Base-by-base conservation (phyloP, 1,140 invertebrate genomes). In the Tribolium castaneum region DNA sequence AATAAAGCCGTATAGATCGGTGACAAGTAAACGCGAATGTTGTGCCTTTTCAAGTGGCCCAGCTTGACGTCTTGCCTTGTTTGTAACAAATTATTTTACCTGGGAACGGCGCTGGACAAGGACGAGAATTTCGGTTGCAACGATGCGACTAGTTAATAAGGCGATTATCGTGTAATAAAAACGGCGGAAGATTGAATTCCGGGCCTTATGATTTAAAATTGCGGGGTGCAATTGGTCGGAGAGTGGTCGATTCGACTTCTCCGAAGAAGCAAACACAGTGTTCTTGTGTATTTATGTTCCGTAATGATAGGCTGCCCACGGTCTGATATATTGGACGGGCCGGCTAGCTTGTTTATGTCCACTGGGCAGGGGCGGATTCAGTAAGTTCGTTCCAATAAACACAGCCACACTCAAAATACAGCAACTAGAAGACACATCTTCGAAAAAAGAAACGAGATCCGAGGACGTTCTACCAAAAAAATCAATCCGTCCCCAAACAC, bases 251-350 rank as follows among this genome's bases (percentile, higher is more conserved):
- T 73, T 52, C 71, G 71, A 76, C 70, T 80, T 78, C 75, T 77
- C 49, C 78, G 80, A 80, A 81, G 80, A 78, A 80, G 81, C 78
- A 80, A 81, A 77, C 79, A 78, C 75, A 72, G 73, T 80, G 73
- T 80, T 78, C 77, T 76, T 76, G 77, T 80, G 82, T 83, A 83
- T 83, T 83, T 83, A 83, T 83, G 82, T 83, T 82, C 80, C 51
- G 75, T 83, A 83, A 83, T 83, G 82, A 83, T 83, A 83, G 74
- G 78, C 82, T 83, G 82, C 80, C 80, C 80, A 81, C 79, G 54
- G 76, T 62, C 78, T 82, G 81, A 82, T 82, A 82, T 82, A 82
- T 82, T 82, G 80, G 81, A 82, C 81, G 81, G 76, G 73, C 77
- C 76, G 75, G 72, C 78, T 80, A 70, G 75, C 73, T 82, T 77